Evolutionary conservation across 2,888 invertebrate species (phyloP).

Genomic region (Cephus sareptanus): DNA sequence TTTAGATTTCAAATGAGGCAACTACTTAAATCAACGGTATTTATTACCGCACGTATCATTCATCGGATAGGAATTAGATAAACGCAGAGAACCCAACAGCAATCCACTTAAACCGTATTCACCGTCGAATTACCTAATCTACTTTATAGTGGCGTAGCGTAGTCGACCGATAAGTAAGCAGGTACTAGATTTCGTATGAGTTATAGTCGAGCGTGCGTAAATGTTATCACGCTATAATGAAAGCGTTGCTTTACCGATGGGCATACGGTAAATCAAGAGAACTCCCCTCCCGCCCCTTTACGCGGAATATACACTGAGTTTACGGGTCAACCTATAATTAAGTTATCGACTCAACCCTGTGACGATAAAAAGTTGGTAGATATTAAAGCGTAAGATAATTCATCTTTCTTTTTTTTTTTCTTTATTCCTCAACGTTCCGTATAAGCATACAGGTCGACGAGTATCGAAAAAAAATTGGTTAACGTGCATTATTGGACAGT

Average conservation of each 20-base stretch:
- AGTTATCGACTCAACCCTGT: constrained; percentile 2
- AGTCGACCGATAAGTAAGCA: constrained; percentile 6
- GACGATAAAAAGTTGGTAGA: neutral
- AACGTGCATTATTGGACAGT: neutral
- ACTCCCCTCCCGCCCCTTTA: constrained; percentile 14
- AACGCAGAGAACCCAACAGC: constrained; percentile 9
- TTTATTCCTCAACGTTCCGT: neutral
- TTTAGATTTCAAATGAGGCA: constrained; percentile 28
- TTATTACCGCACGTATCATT: constrained; percentile 36
- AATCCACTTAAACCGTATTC: constrained; percentile 14
- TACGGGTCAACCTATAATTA: constrained; percentile 10
- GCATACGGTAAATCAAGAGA: constrained; percentile 48
- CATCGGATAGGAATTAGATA: constrained; percentile 16
- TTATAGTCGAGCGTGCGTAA: constrained; percentile 49
- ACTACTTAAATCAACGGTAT: constrained; percentile 39
- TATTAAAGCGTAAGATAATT: neutral
- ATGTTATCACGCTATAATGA: constrained; percentile 56
- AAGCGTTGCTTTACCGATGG: constrained; percentile 48
- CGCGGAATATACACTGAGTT: neutral
- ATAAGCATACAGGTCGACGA: neutral
- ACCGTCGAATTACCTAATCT: constrained; percentile 48
- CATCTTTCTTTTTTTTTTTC: neutral
- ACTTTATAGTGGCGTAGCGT: constrained; percentile 2
- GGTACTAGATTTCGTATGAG: constrained; percentile 49
- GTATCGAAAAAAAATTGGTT: neutral